phyloP scores from a whole-genome alignment of 2,797 vertebrate species.

The Chelonia mydas region DNA sequence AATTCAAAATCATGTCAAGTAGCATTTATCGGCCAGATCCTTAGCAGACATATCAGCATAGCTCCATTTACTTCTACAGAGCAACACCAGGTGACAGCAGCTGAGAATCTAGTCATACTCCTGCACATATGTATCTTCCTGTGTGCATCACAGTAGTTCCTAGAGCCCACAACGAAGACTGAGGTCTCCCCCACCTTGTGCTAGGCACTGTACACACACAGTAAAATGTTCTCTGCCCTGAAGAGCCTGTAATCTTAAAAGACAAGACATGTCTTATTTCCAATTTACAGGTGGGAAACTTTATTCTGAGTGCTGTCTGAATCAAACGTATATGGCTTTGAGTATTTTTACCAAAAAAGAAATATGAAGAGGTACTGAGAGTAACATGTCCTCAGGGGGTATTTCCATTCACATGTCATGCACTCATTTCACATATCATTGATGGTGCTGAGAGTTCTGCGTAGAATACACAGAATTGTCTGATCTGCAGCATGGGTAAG shows the following conservation, averaged over 20 bases:
- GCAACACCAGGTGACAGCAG: neutral
- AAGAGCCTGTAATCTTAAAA: neutral
- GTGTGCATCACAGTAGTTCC: neutral
- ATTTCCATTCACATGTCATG: neutral
- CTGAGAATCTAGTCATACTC: accelerated
- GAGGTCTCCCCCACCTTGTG: neutral
- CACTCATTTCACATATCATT: neutral
- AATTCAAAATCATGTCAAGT: neutral
- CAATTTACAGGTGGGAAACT: neutral
- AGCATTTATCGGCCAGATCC: neutral
- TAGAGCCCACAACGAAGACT: neutral
- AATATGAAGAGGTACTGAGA: neutral
- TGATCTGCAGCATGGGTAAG: neutral
- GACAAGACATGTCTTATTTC: neutral
- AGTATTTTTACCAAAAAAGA: too few relatives aligned
- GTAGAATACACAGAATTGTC: neutral
- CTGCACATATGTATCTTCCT: neutral
- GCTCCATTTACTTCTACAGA: neutral
- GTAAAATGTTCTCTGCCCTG: neutral
- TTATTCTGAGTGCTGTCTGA: too few relatives aligned
- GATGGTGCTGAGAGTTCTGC: neutral
- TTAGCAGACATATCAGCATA: neutral
- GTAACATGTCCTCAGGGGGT: neutral
- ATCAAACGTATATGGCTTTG: too few relatives aligned
- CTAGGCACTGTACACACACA: neutral